Conservation (phyloP, 2,797 vertebrate genomes). For the Mormyrus proboscirostris region DNA sequence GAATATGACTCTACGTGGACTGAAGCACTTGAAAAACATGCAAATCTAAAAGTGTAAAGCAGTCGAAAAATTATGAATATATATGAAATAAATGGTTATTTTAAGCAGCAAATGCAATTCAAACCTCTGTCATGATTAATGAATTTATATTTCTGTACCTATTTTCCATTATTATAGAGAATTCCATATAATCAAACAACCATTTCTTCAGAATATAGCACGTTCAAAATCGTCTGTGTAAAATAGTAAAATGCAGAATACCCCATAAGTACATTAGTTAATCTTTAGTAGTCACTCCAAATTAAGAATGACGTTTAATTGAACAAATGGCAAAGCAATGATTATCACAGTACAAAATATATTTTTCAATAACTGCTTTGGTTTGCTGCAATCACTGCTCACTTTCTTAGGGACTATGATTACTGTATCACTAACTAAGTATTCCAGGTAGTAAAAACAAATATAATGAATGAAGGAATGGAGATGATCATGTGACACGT, state of each 20-base stretch:
- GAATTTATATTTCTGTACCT: neutral
- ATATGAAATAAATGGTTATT: neutral
- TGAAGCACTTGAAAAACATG: neutral
- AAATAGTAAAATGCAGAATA: neutral
- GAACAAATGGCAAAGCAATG: neutral
- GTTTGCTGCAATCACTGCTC: too few species aligned
- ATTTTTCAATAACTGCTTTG: neutral
- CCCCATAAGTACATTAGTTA: neutral
- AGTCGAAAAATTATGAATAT: neutral
- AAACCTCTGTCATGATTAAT: neutral
- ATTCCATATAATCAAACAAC: neutral
- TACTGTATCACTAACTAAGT: neutral
- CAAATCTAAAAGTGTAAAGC: neutral
- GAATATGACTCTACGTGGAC: neutral
- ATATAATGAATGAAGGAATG: neutral
- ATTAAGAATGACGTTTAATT: neutral
- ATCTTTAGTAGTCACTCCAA: neutral
- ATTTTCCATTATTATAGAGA: neutral
- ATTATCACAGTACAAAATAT: neutral
- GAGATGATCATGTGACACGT: neutral
- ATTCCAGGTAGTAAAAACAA: neutral
- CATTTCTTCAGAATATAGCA: neutral
- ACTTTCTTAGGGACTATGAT: too few species aligned
- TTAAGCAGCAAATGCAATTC: neutral
- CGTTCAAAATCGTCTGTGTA: neutral